A percentile compares a stretch with the other conserved stretches of the same genome.
These are phyloP conservation scores for Odontamblyopus lacepedii DNA, from an alignment of 2,797 vertebrate species.

Conservation along the genomic window DNA sequence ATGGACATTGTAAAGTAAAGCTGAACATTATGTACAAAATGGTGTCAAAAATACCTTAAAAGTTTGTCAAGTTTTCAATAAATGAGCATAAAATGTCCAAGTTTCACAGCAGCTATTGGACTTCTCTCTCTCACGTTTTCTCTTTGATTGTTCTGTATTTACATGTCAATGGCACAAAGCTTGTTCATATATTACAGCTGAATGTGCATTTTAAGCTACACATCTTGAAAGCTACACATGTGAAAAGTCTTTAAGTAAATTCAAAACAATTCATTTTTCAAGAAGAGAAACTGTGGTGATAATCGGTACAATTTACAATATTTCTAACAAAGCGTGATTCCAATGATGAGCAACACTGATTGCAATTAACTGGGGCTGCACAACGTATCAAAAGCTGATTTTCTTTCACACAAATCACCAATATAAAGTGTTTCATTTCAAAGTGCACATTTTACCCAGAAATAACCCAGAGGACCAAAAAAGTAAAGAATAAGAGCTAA, in stretches of 20 bases:
- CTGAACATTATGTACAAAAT: conserved; percentile 57
- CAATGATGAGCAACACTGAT: conserved; percentile 17
- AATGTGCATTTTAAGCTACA: conserved; percentile 34
- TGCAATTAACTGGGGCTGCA: conserved; percentile 19
- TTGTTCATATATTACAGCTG: conserved; percentile 26
- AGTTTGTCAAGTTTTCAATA: conserved; percentile 15
- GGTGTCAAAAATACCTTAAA: conserved; percentile 36
- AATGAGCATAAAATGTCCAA: conserved; percentile 23
- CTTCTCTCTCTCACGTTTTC: conserved; percentile 15
- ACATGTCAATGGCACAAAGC: conserved; percentile 37
- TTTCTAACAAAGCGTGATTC: conserved; percentile 20
- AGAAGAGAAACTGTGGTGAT: conserved; percentile 3
- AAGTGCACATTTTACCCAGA: neutral
- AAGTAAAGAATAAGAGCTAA: neutral
- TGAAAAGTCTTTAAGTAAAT: conserved; percentile 19
- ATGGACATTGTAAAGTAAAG: conserved; percentile 55
- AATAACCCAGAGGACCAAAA: neutral
- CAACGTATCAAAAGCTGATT: conserved; percentile 1
- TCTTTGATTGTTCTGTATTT: conserved; percentile 7
- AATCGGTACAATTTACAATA: conserved; percentile 23
- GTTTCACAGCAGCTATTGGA: conserved; percentile 35
- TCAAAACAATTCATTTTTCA: neutral
- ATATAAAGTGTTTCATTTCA: neutral
- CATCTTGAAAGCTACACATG: conserved; percentile 15
- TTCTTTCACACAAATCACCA: neutral